phyloP scores from a whole-genome alignment of 2,888 invertebrate genomes.

The Drepana falcataria region DNA sequence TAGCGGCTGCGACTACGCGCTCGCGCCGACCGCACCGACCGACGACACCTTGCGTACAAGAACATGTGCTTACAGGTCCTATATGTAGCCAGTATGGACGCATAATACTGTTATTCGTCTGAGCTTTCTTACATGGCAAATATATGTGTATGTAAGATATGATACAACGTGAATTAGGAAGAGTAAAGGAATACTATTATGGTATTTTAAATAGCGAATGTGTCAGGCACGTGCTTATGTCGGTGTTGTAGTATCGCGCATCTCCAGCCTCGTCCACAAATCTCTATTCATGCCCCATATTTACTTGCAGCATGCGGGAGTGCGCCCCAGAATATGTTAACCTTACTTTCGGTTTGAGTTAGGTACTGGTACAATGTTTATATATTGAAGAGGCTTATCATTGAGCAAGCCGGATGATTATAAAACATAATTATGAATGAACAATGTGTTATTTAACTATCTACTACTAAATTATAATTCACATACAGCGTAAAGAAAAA shows the following conservation, averaged over 20 bases:
- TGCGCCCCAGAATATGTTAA: constrained; percentile 29
- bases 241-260: constrained; percentile 59
- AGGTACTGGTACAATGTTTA: neutral
- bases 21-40: constrained; percentile 23
- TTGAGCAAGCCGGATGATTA: too few relatives aligned
- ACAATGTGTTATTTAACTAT: too few relatives aligned
- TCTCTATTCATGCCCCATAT: constrained; percentile 47
- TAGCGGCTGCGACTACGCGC: constrained; percentile 37
- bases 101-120: too few relatives aligned
- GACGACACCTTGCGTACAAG: constrained; percentile 6
- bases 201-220: constrained; percentile 28
- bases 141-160: too few relatives aligned
- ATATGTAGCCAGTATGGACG: neutral
- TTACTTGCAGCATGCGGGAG: constrained; percentile 23
- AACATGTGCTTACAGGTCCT: neutral
- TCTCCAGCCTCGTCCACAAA: constrained; percentile 55
- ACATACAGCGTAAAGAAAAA: too few relatives aligned
- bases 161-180: neutral
- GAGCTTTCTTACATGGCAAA: too few relatives aligned
- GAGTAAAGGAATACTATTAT: constrained; percentile 1
- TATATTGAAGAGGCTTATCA: constrained; percentile 2
- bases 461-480: too few relatives aligned
- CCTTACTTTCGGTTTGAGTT: constrained; percentile 29
- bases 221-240: constrained; percentile 59
- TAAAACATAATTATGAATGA: too few relatives aligned